A percentile compares a stretch with the other conserved stretches of the same genome.
phyloP scores from a whole-genome alignment of 2,888 invertebrate species.

The Linyphia triangularis region DNA sequence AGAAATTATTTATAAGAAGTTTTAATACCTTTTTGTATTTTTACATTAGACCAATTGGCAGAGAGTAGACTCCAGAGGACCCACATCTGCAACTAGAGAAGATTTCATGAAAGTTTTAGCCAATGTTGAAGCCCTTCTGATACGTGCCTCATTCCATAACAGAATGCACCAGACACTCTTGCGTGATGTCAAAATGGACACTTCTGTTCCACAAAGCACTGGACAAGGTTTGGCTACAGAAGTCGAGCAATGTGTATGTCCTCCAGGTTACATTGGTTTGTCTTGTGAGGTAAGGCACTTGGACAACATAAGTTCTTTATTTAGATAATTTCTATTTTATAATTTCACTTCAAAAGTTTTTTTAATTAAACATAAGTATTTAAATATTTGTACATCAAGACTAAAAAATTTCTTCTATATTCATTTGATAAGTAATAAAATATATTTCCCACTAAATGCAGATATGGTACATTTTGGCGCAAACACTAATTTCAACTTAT shows the following conservation, averaged over 20 bases:
- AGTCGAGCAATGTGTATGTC: slow-evolving; percentile 82
- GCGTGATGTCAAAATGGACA: slow-evolving; percentile 92
- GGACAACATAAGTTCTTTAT: background rate
- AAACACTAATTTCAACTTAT: too few relatives aligned
- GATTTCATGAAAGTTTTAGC: slow-evolving; percentile 92
- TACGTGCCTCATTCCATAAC: slow-evolving; percentile 87
- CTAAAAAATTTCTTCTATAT: too few relatives aligned
- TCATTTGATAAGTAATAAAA: too few relatives aligned
- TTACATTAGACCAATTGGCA: slow-evolving; percentile 78
- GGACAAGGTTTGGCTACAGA: slow-evolving; percentile 80
- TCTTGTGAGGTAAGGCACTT: slow-evolving; percentile 82
- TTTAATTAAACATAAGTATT: too few relatives aligned
- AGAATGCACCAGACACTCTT: slow-evolving; percentile 85
- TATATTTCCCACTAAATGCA: too few relatives aligned
- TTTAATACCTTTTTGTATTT: background rate
- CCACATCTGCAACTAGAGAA: slow-evolving; percentile 84
- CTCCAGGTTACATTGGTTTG: slow-evolving; percentile 81
- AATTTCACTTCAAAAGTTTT: too few relatives aligned
- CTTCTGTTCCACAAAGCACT: slow-evolving; percentile 86
- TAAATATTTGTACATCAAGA: too few relatives aligned
- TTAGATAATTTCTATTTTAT: too few relatives aligned
- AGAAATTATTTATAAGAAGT: background rate
- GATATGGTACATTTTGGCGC: too few relatives aligned
- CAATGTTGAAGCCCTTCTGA: slow-evolving; percentile 89
- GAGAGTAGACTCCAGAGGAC: slow-evolving; percentile 77